phyloP scores from a whole-genome alignment of 1,140 invertebrate genomes.

The Drosophila pseudoobscura region DNA sequence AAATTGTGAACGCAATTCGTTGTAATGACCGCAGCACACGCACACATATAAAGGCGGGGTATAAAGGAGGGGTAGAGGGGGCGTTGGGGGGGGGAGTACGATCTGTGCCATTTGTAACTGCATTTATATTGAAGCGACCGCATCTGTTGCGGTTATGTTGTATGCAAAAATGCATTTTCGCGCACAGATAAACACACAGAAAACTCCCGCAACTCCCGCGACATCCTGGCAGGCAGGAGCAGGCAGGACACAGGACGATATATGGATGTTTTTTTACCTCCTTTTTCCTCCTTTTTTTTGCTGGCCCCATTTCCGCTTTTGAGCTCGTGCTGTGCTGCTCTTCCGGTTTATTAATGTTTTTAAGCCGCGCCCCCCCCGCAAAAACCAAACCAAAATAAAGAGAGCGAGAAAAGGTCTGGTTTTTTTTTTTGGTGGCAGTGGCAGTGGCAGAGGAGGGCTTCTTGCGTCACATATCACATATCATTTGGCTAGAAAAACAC shows the following conservation, averaged over 20 bases:
- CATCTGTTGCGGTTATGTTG: constrained; percentile 81
- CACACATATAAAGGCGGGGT: constrained; percentile 16
- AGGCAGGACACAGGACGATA: neutral
- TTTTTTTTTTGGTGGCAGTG: constrained; percentile 43
- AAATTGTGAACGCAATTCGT: constrained; percentile 70
- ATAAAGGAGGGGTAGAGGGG: neutral
- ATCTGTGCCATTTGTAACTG: constrained; percentile 72
- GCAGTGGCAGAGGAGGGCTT: constrained; percentile 6
- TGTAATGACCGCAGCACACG: constrained; percentile 73
- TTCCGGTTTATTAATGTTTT: constrained; percentile 78
- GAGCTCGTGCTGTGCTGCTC: constrained; percentile 49
- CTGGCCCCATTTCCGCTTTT: constrained; percentile 58
- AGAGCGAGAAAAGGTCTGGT: constrained; percentile 22
- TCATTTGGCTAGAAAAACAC: constrained; percentile 43
- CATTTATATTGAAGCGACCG: constrained; percentile 81
- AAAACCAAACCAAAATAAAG: constrained; percentile 9
- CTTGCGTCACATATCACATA: constrained; percentile 34
- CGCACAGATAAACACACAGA: constrained; percentile 75
- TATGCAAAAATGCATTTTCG: constrained; percentile 81
- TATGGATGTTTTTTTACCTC: neutral
- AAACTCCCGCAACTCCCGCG: constrained; percentile 22
- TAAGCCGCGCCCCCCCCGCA: constrained; percentile 8
- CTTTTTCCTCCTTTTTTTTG: constrained; percentile 29
- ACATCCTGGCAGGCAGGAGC: constrained; percentile 18
- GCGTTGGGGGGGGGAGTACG: neutral